Evolutionary conservation across 2,797 vertebrate species (phyloP), one percentile per base, ranked within the genome.

Genomic region (Chaenodraco wilsoni): DNA sequence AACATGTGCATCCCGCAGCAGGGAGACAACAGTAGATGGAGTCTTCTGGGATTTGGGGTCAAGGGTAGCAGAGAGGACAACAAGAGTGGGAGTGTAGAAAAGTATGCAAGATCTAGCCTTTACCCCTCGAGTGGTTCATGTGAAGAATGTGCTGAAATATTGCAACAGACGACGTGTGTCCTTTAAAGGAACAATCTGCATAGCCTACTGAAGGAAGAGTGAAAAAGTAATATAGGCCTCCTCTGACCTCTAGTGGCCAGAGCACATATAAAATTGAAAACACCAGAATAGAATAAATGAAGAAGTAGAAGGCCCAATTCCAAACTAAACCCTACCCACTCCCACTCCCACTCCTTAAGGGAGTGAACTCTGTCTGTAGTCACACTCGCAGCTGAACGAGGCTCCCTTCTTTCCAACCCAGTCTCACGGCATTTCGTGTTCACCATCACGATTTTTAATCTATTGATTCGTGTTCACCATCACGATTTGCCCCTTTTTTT

Each of bases 181-280:
- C 19, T 60, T 72, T 45, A 54, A 65, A 68, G 64, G 17, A 74
- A 44, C n/a, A 52, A 45, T 27, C n/a, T 15, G 21, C 4, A 12
- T n/a, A n/a, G n/a, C n/a, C n/a, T 1, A 0, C 13, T 14, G 10
- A 9, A 21, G 41, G 67, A 7, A 7, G 5, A 37, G 41, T 10
- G 12, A 17, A 23, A 21, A 23, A 16, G 11, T 7, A 62, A 21
- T 23, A 2, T 33, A 58, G 76, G 17, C 14, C 58, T 76, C 4
- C 15, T 19, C 82, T 91, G 89, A 82, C 90, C 86, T 86, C 92
- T 91, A 84, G 86, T 84, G 91, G 91, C 23, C 12, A 14, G 57
- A 79, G 57, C 5, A 59, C 27, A 52, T 9, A 8, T 41, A 21
- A 40, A 1, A 27, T 16, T 19, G 12, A 45, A 55, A 23, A 21